These are phyloP conservation scores for Engraulis encrasicolus DNA, from an alignment of 2,113 vertebrate genomes.

Conservation along the genomic window DNA sequence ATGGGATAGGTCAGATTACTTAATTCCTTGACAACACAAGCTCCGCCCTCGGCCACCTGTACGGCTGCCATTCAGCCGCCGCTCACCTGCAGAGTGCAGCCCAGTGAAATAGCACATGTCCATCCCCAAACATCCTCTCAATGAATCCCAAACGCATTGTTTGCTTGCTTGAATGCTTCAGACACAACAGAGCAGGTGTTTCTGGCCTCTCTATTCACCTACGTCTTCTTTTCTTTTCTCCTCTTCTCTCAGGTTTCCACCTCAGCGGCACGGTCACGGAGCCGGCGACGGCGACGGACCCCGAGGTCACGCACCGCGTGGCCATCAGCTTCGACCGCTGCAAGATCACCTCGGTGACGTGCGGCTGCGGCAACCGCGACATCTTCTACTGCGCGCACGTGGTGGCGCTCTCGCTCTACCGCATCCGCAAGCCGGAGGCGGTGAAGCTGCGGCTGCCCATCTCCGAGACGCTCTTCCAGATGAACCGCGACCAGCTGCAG, in stretches of 20 bases:
- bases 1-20: constrained; percentile 12
- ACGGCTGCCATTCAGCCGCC: neutral
- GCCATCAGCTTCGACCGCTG: constrained; percentile 99
- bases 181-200: neutral
- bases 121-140: neutral
- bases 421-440: constrained; percentile 96
- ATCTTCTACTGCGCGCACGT: constrained; percentile 99
- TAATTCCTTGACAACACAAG: constrained; percentile 1
- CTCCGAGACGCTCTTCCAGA: constrained; percentile 98
- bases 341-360: constrained; percentile 98
- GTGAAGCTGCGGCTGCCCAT: constrained; percentile 98
- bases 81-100: neutral
- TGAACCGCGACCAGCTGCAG: constrained; percentile 99
- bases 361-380: constrained; percentile 96
- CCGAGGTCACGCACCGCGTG: constrained; percentile 93
- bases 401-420: constrained; percentile 95
- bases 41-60: neutral
- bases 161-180: neutral
- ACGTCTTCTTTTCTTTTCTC: neutral
- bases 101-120: neutral
- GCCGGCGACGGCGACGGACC: constrained; percentile 84
- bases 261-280: constrained; percentile 96
- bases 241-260: constrained; percentile 83
- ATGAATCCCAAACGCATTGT: neutral
- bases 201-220: neutral